Evolutionary conservation across 2,888 invertebrate genomes (phyloP).

Genomic region (Ecdyonurus torrentis): DNA sequence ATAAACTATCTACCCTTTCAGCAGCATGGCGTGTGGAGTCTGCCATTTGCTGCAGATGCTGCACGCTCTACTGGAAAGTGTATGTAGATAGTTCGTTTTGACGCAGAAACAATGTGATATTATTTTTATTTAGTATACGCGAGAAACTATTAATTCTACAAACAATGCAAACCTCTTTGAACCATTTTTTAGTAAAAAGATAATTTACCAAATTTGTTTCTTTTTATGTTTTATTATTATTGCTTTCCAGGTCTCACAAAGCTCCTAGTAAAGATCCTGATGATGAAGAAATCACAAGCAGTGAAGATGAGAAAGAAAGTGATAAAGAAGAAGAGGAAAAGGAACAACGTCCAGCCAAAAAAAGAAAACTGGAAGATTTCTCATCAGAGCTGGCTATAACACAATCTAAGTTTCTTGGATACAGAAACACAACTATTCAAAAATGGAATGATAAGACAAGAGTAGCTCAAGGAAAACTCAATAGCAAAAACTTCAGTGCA

Average conservation of each 20-base stretch:
- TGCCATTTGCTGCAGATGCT: no score
- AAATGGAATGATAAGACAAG: slow-evolving; percentile 94
- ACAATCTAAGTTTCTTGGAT: slow-evolving; percentile 43
- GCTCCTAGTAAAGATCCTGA: slow-evolving; percentile 26
- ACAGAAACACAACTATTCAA: slow-evolving; percentile 65
- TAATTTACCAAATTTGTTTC: no score
- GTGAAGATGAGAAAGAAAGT: slow-evolving; percentile 31
- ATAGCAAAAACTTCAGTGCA: slow-evolving; percentile 39
- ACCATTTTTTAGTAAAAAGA: no score
- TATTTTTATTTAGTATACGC: no score
- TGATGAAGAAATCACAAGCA: slow-evolving; percentile 46
- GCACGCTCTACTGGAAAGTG: no score
- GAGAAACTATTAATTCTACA: no score
- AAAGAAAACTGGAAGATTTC: slow-evolving; percentile 38
- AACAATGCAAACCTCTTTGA: not conserved
- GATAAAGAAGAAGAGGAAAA: slow-evolving; percentile 24
- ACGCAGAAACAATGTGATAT: no score
- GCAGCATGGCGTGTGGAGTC: no score
- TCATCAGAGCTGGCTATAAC: slow-evolving; percentile 35
- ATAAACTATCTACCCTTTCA: no score
- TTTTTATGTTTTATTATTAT: no score
- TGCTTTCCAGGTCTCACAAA: not conserved
- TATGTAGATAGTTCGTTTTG: no score
- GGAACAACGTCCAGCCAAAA: slow-evolving; percentile 10
- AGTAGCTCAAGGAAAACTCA: slow-evolving; percentile 44